phyloP scores from a whole-genome alignment of 2,113 vertebrate genomes.

The Eulemur macaco region DNA sequence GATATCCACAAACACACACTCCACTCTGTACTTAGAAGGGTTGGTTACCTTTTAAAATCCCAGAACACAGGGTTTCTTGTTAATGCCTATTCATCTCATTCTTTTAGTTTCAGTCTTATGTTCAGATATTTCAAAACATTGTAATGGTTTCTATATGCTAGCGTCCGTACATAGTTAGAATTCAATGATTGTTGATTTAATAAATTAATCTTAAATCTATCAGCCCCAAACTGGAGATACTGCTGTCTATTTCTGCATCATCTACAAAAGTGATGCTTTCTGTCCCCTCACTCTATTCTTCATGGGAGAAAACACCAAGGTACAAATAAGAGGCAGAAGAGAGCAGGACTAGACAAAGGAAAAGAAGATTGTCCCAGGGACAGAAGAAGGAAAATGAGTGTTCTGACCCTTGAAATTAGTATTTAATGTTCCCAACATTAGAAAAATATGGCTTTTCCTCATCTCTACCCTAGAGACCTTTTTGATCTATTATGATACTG shows the following conservation, averaged over 20 bases:
- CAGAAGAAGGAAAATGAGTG: not conserved
- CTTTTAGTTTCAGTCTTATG: constrained; percentile 44
- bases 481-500: not conserved
- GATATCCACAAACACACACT: not conserved
- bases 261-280: not conserved
- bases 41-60: constrained; percentile 4
- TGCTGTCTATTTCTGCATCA: not conserved
- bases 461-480: not conserved
- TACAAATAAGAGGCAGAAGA: not conserved
- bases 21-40: not conserved
- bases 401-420: not conserved
- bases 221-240: not conserved
- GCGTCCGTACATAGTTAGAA: not conserved
- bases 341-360: not conserved
- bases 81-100: constrained; percentile 7
- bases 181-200: constrained; percentile 19
- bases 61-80: not conserved
- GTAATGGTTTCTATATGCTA: not conserved
- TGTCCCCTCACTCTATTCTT: not conserved
- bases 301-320: not conserved
- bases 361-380: not conserved
- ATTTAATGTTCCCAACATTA: not conserved
- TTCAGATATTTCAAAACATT: constrained; percentile 17
- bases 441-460: constrained; percentile 20
- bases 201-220: not conserved